Base-by-base conservation (phyloP, 2,113 vertebrate genomes). In the Camelus dromedarius region DNA sequence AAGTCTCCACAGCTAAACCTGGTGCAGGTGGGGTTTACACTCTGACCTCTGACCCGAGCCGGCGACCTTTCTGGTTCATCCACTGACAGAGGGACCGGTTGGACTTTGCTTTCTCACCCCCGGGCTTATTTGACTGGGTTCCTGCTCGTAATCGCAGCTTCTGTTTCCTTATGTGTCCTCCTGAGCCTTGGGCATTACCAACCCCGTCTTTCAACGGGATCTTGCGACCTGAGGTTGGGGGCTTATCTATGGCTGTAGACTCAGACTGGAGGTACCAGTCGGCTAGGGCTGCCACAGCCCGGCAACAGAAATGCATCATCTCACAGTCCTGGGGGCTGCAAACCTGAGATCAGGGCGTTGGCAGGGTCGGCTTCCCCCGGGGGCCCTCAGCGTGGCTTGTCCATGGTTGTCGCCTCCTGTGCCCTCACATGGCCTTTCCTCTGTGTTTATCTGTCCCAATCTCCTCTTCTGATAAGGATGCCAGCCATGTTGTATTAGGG, bases 361-460 rank as follows among this genome's bases (percentile, higher is more conserved):
- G 30, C 19, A 22, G 4, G 16, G 10, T 15, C 66, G 54, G 30
- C 18, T 72, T 96, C 76, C 81, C 35, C 11, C 8, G 9, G 50
- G 48, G 6, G 60, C 30, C 52, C 3, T 28, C 12, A 28, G 12
- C 5, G 87, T 48, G 30, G 5, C 46, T 20, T 73, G 24, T 11
- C 56, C 52, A 13, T 0, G 7, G 15, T 4, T 22, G 3, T 42
- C 46, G 64, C 60, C 12, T 54, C 26, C 22, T 13, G 3, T 46
- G 22, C 4, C n/a, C 5, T 50, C n/a, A 42, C 1, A 0, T 13
- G 30, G 6, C 1, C 22, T 5, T 67, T 5, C 22, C 16, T 60
- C 30, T 48, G 10, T 22, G 24, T 30, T 50, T 56, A 28, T 66
- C 22, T 10, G 64, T 32, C 46, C 15, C 38, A 30, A 52, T 24